These are phyloP conservation scores for Brachionichthys hirsutus DNA, from an alignment of 2,113 vertebrate genomes.

Conservation along the genomic window DNA sequence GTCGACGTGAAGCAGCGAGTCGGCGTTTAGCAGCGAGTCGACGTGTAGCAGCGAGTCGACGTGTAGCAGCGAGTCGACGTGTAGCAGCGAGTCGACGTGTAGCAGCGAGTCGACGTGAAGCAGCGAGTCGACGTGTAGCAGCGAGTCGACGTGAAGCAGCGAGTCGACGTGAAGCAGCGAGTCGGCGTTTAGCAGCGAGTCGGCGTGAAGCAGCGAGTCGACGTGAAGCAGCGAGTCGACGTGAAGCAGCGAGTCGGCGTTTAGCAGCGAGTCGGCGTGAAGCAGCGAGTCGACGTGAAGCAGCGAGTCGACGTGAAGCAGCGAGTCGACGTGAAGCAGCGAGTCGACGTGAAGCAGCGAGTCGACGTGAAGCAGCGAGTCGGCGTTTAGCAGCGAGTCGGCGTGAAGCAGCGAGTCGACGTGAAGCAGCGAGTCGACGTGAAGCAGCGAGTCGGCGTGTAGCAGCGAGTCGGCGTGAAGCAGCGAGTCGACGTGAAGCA, in stretches of 20 bases:
- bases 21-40: too few species aligned
- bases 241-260: neutral
- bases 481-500: too few species aligned
- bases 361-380: neutral
- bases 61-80: neutral
- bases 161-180: neutral
- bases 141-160: neutral
- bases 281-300: too few species aligned
- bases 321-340: neutral
- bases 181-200: too few species aligned
- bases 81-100: neutral
- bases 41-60: too few species aligned
- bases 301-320: neutral
- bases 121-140: too few species aligned
- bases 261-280: too few species aligned
- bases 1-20: neutral
- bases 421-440: too few species aligned
- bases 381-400: neutral
- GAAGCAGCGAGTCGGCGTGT: neutral
- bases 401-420: neutral
- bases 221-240: neutral
- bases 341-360: too few species aligned
- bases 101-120: too few species aligned
- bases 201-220: too few species aligned
- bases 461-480: neutral